These are phyloP conservation scores for Trematomus bernacchii DNA, from an alignment of 2,797 vertebrate genomes.

Conservation along the genomic window DNA sequence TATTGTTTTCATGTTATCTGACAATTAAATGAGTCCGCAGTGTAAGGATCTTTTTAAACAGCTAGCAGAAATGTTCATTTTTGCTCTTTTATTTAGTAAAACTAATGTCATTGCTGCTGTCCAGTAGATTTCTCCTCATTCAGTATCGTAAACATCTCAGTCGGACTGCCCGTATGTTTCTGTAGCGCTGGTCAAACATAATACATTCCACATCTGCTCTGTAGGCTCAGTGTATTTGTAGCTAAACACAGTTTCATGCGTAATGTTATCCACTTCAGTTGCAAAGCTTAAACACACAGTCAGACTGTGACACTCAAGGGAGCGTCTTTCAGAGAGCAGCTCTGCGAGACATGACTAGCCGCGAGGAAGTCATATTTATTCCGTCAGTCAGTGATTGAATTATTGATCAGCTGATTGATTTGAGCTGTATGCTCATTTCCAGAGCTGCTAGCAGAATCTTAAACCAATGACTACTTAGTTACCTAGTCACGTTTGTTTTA, in stretches of 20 bases:
- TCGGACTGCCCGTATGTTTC: conserved; percentile 25
- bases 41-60: not conserved
- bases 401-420: conserved; percentile 20
- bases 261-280: conserved; percentile 19
- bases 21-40: not conserved
- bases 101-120: conserved; percentile 14
- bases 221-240: conserved; percentile 7
- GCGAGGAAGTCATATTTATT: not conserved
- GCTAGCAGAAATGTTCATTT: not conserved
- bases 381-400: not conserved
- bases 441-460: not conserved
- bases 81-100: not conserved
- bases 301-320: not conserved
- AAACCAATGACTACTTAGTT: not conserved
- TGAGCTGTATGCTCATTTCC: not conserved
- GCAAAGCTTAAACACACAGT: conserved; percentile 2
- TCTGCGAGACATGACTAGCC: not conserved
- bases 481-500: not conserved
- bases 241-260: conserved; percentile 10
- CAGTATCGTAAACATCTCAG: not conserved
- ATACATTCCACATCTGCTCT: conserved; percentile 54
- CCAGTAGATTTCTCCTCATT: conserved; percentile 4
- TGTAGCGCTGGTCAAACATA: conserved; percentile 24
- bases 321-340: not conserved
- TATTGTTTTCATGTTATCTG: not conserved